These are phyloP conservation scores for Apodemus speciosus DNA, from an alignment of 2,113 vertebrate species.

Conservation along the genomic window DNA sequence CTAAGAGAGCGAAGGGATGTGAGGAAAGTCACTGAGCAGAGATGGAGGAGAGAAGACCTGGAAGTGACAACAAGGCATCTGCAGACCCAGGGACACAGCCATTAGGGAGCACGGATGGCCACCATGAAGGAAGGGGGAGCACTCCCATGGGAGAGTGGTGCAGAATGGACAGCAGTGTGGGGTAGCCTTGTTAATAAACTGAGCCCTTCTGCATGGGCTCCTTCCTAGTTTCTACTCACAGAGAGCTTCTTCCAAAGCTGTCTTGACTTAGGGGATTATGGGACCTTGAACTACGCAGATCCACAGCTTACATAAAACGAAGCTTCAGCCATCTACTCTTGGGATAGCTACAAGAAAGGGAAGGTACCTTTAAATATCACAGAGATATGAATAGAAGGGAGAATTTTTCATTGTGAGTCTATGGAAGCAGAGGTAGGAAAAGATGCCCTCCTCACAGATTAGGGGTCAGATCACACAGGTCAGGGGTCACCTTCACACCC, in stretches of 20 bases:
- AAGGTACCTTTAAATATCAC: not conserved
- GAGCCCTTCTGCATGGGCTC: accelerated
- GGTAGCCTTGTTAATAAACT: accelerated
- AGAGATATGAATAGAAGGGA: not conserved
- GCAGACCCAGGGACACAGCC: not conserved
- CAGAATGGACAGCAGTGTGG: not conserved
- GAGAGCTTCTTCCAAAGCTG: not conserved
- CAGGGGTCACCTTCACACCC: not conserved
- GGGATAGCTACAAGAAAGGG: accelerated
- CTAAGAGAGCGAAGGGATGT: not conserved
- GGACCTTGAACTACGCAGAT: not conserved
- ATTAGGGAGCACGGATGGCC: not conserved
- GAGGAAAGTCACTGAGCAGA: not conserved
- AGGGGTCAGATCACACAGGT: not conserved
- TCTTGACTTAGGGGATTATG: not conserved
- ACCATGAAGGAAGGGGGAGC: not conserved
- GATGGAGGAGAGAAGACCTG: not conserved
- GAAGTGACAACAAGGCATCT: no score
- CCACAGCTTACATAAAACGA: not conserved
- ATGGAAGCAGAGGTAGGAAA: accelerated
- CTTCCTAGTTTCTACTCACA: no score
- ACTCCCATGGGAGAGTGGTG: not conserved
- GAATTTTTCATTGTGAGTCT: not conserved
- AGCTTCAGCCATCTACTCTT: not conserved
- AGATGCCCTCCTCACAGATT: not conserved